These are phyloP conservation scores for Drosophila ambigua DNA, from an alignment of 1,140 invertebrate genomes.

Conservation along the genomic window DNA sequence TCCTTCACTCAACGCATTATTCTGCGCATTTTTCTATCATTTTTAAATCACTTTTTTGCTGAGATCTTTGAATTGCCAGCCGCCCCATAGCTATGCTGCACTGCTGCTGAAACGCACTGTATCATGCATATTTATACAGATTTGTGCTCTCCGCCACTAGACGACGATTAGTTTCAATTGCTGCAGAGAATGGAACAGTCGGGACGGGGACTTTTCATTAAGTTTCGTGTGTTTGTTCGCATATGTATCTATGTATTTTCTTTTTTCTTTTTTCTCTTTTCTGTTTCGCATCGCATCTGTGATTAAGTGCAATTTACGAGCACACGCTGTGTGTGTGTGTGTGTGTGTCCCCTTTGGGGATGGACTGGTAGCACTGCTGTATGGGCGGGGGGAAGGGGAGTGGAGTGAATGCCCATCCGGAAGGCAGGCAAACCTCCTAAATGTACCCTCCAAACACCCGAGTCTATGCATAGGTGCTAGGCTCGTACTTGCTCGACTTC, in stretches of 20 bases:
- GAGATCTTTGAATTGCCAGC: too few species aligned
- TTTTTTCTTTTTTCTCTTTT: conserved; percentile 1
- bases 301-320: conserved; percentile 61
- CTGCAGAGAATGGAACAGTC: conserved; percentile 24
- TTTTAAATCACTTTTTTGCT: too few species aligned
- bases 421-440: not conserved
- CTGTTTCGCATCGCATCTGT: conserved; percentile 24
- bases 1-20: too few species aligned
- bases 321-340: conserved; percentile 10
- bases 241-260: conserved; percentile 14
- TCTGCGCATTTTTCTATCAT: too few species aligned
- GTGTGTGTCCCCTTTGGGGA: conserved; percentile 1
- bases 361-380: not conserved
- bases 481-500: too few species aligned
- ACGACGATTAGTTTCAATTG: conserved; percentile 77
- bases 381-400: not conserved
- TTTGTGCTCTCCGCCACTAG: conserved; percentile 19
- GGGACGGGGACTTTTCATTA: conserved; percentile 52
- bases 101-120: conserved; percentile 11
- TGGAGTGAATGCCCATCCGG: not conserved
- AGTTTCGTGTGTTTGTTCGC: conserved; percentile 34
- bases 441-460: not conserved
- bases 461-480: not conserved
- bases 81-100: too few species aligned
- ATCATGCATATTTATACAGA: conserved; percentile 4